Conservation (phyloP, 2,113 vertebrate genomes). For the Xenus cinereus region DNA sequence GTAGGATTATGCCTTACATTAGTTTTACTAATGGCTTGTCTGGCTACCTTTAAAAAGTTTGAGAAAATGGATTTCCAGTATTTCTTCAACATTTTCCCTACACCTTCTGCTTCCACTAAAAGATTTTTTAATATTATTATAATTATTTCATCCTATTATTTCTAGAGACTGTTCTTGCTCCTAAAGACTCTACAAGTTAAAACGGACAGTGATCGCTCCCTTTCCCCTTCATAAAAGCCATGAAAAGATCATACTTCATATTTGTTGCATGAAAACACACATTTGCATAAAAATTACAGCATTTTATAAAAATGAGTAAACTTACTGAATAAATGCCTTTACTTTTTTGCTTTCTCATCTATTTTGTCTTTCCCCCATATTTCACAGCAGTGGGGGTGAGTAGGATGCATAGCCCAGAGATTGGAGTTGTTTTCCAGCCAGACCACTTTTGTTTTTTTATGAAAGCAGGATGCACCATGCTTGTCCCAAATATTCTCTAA, state of each 20-base stretch:
- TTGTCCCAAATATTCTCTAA: neutral
- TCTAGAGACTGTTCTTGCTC: neutral
- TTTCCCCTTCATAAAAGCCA: neutral
- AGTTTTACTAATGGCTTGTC: slow-evolving; percentile 45
- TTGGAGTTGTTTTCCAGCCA: neutral
- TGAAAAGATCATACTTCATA: neutral
- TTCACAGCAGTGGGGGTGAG: neutral
- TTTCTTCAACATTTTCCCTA: neutral
- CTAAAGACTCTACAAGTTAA: neutral
- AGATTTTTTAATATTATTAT: neutral
- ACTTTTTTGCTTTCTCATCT: neutral
- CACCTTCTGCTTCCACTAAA: neutral
- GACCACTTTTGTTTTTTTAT: neutral
- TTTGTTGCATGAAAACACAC: neutral
- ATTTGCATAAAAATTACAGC: neutral
- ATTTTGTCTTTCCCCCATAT: neutral
- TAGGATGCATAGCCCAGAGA: neutral
- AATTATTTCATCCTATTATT: neutral
- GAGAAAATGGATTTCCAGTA: slow-evolving; percentile 36
- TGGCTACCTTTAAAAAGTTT: slow-evolving; percentile 23
- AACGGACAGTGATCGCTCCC: neutral
- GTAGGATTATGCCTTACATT: slow-evolving; percentile 2
- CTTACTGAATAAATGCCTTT: neutral
- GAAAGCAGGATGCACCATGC: neutral
- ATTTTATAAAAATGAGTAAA: neutral